Conservation (phyloP, 2,113 vertebrate species). For the Procapra przewalskii region DNA sequence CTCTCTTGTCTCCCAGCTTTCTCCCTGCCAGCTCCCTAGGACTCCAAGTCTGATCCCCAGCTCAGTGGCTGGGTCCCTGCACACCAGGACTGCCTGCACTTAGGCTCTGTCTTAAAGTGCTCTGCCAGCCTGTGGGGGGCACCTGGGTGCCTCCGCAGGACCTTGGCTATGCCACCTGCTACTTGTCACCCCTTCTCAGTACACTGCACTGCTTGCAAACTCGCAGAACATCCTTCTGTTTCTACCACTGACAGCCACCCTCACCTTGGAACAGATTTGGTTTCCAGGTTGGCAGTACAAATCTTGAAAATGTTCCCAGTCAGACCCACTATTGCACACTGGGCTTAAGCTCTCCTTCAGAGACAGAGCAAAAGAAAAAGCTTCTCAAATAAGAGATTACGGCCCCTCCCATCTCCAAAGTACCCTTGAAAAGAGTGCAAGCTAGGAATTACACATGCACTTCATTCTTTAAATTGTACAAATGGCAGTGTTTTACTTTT, state of each 20-base stretch:
- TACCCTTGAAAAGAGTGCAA: neutral
- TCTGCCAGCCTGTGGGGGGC: neutral
- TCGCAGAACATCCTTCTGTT: neutral
- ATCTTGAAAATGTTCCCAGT: neutral
- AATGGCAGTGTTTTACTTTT: neutral
- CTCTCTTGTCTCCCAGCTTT: neutral
- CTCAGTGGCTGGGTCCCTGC: neutral
- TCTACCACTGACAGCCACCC: neutral
- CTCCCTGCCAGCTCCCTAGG: neutral
- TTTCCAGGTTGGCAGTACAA: neutral
- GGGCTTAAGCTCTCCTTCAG: neutral
- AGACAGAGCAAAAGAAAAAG: neutral
- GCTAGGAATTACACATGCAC: neutral
- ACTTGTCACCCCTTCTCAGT: neutral
- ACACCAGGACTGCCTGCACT: neutral
- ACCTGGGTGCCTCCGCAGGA: neutral
- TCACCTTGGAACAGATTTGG: neutral
- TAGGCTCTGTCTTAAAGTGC: neutral
- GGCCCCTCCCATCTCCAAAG: neutral
- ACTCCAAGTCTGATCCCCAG: neutral
- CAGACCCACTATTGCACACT: neutral
- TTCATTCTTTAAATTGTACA: neutral
- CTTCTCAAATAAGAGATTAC: neutral
- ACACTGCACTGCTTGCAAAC: neutral
- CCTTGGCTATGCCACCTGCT: neutral